Evolutionary conservation across 2,113 vertebrate species (phyloP).

Genomic region (Cyanistes caeruleus): DNA sequence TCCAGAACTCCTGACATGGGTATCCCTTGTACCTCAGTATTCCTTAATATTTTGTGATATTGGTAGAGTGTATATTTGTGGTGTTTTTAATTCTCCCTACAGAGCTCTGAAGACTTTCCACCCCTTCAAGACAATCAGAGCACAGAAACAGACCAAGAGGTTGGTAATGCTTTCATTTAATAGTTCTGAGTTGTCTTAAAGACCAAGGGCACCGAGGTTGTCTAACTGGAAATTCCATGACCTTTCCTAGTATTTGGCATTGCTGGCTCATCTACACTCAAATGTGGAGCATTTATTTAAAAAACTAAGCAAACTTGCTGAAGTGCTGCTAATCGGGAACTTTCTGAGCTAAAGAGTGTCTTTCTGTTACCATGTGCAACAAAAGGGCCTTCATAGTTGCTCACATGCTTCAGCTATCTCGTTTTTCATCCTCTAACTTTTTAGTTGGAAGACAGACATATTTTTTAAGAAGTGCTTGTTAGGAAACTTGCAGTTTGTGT

Average conservation of each 20-base stretch:
- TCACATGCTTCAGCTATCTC: neutral
- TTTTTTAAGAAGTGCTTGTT: neutral
- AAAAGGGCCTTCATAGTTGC: neutral
- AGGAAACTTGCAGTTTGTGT: neutral
- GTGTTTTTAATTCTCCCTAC: conserved; percentile 11
- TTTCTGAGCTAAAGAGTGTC: neutral
- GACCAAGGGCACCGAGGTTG: fast-evolving
- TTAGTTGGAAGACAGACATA: neutral
- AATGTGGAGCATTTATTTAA: neutral
- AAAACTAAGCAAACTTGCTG: neutral
- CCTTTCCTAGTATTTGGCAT: neutral
- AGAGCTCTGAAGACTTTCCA: conserved; percentile 62
- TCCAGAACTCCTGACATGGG: fast-evolving
- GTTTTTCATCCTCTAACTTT: neutral
- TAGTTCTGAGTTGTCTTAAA: neutral
- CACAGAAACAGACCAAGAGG: conserved; percentile 79
- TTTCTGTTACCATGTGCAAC: neutral
- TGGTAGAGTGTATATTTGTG: neutral
- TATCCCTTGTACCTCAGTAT: neutral
- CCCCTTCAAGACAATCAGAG: conserved; percentile 38
- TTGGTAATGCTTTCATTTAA: conserved; percentile 55
- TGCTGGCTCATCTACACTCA: neutral
- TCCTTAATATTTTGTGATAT: neutral
- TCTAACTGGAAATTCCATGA: neutral
- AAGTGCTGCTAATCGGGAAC: neutral